Evolutionary conservation across 2,888 invertebrate species (phyloP).

Genomic region (Adineta ricciae): DNA sequence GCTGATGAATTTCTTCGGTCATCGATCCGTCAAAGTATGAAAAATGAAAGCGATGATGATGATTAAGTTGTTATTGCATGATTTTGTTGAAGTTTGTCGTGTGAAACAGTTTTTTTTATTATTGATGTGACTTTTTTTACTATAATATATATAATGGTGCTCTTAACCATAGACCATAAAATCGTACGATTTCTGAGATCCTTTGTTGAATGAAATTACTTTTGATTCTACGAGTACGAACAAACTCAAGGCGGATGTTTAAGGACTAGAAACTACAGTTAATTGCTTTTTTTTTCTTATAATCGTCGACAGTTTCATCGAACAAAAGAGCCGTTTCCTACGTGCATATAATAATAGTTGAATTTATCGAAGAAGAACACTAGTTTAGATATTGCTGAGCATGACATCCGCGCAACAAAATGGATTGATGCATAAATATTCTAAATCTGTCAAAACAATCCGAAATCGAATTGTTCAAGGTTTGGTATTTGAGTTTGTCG

Average conservation of each 20-base stretch:
- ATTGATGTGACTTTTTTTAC: not conserved
- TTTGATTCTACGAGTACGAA: not conserved
- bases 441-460: not conserved
- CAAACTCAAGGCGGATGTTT: no score
- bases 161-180: no score
- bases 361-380: not conserved
- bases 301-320: no score
- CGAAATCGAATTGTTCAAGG: not conserved
- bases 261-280: no score
- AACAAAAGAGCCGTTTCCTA: not conserved
- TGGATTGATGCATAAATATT: not conserved
- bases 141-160: not conserved
- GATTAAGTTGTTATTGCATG: not conserved
- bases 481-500: not conserved
- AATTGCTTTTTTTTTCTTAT: no score
- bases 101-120: not conserved
- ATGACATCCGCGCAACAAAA: not conserved
- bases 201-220: not conserved
- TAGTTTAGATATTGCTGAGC: not conserved
- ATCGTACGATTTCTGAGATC: no score
- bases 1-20: conserved; percentile 2
- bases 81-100: not conserved
- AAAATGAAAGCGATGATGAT: not conserved
- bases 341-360: not conserved
- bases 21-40: conserved; percentile 13